These are phyloP conservation scores for Mnemiopsis leidyi DNA, from an alignment of 37 sponge, comb jelly and placozoan species.

Conservation along the genomic window DNA sequence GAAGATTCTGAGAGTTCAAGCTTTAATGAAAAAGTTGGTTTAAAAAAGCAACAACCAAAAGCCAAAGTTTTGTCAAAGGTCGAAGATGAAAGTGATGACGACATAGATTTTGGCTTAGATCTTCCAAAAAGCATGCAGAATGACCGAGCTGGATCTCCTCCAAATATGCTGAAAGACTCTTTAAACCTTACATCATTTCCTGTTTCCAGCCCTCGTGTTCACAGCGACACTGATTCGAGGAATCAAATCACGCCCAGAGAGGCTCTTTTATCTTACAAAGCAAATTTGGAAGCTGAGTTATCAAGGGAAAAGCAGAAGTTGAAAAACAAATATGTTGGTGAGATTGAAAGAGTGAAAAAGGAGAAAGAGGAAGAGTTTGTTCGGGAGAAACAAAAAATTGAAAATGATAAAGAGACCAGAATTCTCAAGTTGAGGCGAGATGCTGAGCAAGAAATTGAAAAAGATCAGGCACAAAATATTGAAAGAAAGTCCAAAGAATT, in stretches of 20 bases:
- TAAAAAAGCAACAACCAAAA: conserved; percentile 21
- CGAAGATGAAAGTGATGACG: conserved; percentile 60
- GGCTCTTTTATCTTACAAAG: not conserved
- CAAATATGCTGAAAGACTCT: conserved; percentile 53
- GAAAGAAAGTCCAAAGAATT: conserved; percentile 5
- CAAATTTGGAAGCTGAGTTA: conserved; percentile 7
- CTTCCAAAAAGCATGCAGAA: conserved; percentile 44
- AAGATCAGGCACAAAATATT: conserved; percentile 16
- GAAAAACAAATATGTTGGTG: conserved; percentile 9
- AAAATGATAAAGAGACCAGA: conserved; percentile 11
- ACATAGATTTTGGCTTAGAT: conserved; percentile 58
- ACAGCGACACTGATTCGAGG: not conserved
- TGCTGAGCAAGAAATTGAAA: conserved; percentile 32
- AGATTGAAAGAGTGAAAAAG: not conserved
- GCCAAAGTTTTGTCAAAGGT: not conserved
- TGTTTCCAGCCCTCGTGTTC: conserved; percentile 9
- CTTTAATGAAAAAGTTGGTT: conserved; percentile 55
- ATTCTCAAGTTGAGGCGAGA: conserved; percentile 32
- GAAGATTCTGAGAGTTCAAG: conserved; percentile 52
- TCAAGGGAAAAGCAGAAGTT: conserved; percentile 42
- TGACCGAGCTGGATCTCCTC: conserved; percentile 48
- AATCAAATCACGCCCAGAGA: not conserved
- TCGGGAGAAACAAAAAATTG: conserved; percentile 35
- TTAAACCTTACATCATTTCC: conserved; percentile 61
- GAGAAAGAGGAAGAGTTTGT: conserved; percentile 45